Evolutionary conservation across 2,797 vertebrate genomes (phyloP), one percentile per base, ranked within the genome.

Genomic region (Eulemur mongoz): DNA sequence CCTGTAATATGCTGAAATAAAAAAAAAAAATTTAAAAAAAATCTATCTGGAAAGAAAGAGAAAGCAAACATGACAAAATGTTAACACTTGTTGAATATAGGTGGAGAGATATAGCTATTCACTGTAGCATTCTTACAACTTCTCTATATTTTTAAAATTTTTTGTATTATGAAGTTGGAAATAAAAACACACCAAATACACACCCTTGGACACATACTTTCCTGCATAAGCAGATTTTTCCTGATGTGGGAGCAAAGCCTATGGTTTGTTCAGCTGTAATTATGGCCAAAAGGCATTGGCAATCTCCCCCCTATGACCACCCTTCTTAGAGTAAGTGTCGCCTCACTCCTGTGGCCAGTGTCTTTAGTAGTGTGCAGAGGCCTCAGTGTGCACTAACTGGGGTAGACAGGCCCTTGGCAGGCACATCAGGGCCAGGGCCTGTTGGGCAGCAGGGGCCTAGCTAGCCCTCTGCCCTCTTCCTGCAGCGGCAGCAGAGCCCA

Each of bases 221-320:
- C 63, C 86, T 92, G 38, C 1, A 0, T 82, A 94, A 95, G 95
- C 92, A 93, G 87, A 96, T 93, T 96, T 97, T 96, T 97, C 92
- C 96, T 96, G 81, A 96, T 96, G 88, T 94, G 67, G 43, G 80
- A 72, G 61, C 93, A 81, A 75, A 23, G 72, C 80, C 54, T 92
- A 70, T 63, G 94, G 87, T 93, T 83, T 63, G n/a, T 80, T 84
- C 76, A 75, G 72, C 73, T 65, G 72, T 78, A 84, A 23, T 88
- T 93, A 87, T 23, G 52, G 95, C 96, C 91, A 92, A 86, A 83
- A 85, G 65, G 69, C 78, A 35, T 50, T 69, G 78, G 61, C 73
- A 11, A 1, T 43, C 20, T 40, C 40, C 90, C 69, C 40, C 78
- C 78, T 22, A 18, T 45, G 72, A 63, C 18, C 25, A 52, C 50